Conservation (phyloP, 1,140 invertebrate species). For the Lucilia sericata region DNA sequence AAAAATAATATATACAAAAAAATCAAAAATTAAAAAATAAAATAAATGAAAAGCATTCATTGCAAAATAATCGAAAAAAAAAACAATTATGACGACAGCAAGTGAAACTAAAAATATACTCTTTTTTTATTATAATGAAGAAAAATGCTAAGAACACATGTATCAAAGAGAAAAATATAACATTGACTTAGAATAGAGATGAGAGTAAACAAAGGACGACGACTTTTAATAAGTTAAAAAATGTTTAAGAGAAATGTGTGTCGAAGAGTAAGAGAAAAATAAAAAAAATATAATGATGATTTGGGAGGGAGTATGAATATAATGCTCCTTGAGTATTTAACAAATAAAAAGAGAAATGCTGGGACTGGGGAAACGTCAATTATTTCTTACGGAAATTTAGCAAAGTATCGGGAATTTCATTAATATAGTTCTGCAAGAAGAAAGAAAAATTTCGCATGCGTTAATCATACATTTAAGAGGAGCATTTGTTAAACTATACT, state of each 20-base stretch:
- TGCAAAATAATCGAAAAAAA: slow-evolving; percentile 26
- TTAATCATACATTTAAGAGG: neutral
- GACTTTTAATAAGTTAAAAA: slow-evolving; percentile 20
- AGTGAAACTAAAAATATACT: neutral
- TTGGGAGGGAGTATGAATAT: slow-evolving; percentile 27
- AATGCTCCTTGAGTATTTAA: slow-evolving; percentile 43
- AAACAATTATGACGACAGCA: neutral
- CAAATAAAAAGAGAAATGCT: slow-evolving; percentile 16
- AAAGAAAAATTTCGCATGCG: slow-evolving; percentile 10
- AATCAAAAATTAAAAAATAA: slow-evolving; percentile 53
- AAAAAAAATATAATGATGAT: slow-evolving; percentile 8
- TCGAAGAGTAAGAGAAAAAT: neutral
- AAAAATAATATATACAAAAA: slow-evolving; percentile 66
- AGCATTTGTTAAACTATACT: slow-evolving; percentile 63
- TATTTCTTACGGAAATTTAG: slow-evolving; percentile 65
- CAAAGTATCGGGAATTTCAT: slow-evolving; percentile 66
- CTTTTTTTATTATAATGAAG: neutral
- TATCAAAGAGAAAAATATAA: slow-evolving; percentile 44
- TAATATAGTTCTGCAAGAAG: slow-evolving; percentile 61
- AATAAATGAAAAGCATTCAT: slow-evolving; percentile 47
- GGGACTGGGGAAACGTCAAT: neutral
- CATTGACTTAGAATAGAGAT: slow-evolving; percentile 44
- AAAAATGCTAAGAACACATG: neutral
- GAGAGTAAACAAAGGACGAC: slow-evolving; percentile 52
- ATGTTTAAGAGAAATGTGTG: neutral